Evolutionary conservation across 2,888 invertebrate species (phyloP), one percentile per base, ranked within the genome.

Genomic region (Cryptus viduatorius): DNA sequence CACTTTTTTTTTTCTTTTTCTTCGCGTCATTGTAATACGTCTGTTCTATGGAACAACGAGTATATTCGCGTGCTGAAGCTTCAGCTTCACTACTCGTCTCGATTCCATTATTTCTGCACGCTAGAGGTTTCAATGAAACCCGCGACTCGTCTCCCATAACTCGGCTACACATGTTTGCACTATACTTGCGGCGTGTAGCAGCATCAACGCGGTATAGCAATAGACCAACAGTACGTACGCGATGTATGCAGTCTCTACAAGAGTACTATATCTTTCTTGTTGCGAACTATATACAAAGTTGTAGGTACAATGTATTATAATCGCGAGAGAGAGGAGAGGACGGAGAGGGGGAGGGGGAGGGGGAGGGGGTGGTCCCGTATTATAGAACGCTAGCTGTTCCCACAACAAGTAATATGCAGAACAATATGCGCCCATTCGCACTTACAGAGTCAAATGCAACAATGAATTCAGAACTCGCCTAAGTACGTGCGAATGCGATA

Each of bases 101-200:
- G 72, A 81, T 84, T 81, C 81, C 67, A 83, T 80, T 79, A 81
- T 84, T 84, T 61, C 50, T 56, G 84, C 67, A 69, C 48, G 72
- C 72, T 65, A 68, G 37, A 75, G 77, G 79, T 82, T 82, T 85
- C 85, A 83, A 85, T 85, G 72, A 48, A 64, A 61, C 69, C 53
- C 68, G 59, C 69, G 65, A 56, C 16, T 64, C 64, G 42, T 53
- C 65, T 65, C 24, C 31, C 19, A 79, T 44, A 29, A 48, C n/a
- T 14, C 14, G 7, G 61, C 29, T 7, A 7, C 29, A 68, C 67
- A 67, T 29, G 53, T 42, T 44, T 16, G 16, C 1, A 5, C 16
- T 31, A 8, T 56, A 31, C n/a, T 19, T 56, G 29, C 67, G 53
- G 67, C 67, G 12, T 53, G n/a, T 44, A 4, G 42, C 16, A 53